A percentile compares a stretch with the other conserved stretches of the same genome.
These are phyloP conservation scores for Triplophysa bombifrons DNA, from an alignment of 2,797 vertebrate species.

Conservation along the genomic window DNA sequence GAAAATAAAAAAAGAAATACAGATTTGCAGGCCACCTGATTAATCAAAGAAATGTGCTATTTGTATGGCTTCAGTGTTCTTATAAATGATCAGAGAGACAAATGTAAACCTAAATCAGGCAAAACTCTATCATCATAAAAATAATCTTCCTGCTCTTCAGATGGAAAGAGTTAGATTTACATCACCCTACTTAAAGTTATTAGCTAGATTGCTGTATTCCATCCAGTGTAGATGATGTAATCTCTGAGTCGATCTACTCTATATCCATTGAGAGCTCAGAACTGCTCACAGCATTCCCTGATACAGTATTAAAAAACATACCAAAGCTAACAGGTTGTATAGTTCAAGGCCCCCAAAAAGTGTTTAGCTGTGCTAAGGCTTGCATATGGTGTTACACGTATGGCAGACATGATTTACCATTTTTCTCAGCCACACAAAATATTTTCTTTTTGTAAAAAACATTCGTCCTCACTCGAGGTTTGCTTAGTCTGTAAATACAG, in stretches of 20 bases:
- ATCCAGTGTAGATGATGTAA: neutral
- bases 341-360: neutral
- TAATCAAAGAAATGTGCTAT: neutral
- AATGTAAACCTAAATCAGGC: neutral
- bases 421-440: neutral
- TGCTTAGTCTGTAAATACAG: neutral
- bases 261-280: neutral
- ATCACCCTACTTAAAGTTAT: constrained; percentile 7
- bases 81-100: neutral
- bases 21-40: neutral
- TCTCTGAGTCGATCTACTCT: neutral
- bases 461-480: neutral
- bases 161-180: neutral
- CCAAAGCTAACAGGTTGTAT: neutral
- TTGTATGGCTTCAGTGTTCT: neutral
- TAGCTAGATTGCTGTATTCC: neutral
- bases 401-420: no score
- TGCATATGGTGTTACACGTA: neutral
- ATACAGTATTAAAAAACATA: neutral
- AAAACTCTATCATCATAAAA: neutral
- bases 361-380: neutral
- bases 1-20: no score
- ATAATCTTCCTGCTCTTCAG: neutral
- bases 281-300: neutral
- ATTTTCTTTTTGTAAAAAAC: neutral